Evolutionary conservation across 2,888 invertebrate genomes (phyloP).

Genomic region (Ornithoptera priamus): DNA sequence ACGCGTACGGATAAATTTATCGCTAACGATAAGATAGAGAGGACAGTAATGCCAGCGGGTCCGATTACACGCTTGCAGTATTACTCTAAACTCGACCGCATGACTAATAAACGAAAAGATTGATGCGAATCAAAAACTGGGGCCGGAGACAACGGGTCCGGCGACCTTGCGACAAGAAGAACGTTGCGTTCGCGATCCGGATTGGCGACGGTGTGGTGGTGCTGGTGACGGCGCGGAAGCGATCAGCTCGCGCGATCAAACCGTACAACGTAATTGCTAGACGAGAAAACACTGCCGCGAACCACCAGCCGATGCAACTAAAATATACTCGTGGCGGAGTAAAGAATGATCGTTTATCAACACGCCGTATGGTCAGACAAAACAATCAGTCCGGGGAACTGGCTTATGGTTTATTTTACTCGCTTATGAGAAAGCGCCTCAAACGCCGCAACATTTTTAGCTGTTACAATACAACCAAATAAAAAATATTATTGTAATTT

Average conservation of each 20-base stretch:
- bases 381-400: constrained; percentile 41
- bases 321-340: constrained; percentile 54
- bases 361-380: constrained; percentile 55
- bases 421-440: neutral
- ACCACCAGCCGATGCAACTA: constrained; percentile 35
- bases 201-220: constrained; percentile 5
- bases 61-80: constrained; percentile 40
- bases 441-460: too few relatives aligned
- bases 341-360: constrained; percentile 65
- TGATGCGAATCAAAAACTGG: constrained; percentile 25
- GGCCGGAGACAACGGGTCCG: constrained; percentile 34
- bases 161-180: constrained; percentile 35
- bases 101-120: constrained; percentile 15
- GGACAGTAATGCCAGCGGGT: constrained; percentile 43
- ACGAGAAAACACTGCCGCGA: constrained; percentile 51
- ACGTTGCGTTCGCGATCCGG: constrained; percentile 14
- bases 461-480: too few relatives aligned
- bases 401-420: constrained; percentile 4
- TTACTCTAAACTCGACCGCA: constrained; percentile 38
- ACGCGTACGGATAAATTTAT: constrained; percentile 71
- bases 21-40: constrained; percentile 68
- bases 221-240: neutral
- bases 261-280: constrained; percentile 50
- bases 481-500: too few relatives aligned
- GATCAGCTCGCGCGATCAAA: constrained; percentile 35